phyloP scores from a whole-genome alignment of 2,113 vertebrate genomes.

The Platycercus adscitus region DNA sequence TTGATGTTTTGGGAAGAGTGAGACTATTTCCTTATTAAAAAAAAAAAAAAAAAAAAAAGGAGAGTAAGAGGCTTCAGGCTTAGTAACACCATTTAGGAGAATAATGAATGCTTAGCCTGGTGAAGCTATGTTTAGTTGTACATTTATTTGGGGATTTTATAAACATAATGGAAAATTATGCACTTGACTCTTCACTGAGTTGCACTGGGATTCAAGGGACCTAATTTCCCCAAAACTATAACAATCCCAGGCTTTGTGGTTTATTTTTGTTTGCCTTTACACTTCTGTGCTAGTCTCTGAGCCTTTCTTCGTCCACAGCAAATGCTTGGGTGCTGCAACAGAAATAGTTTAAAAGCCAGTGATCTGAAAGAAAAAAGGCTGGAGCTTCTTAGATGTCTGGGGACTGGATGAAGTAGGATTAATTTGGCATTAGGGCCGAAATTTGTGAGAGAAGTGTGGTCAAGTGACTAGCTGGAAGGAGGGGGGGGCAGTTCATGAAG shows the following conservation, averaged over 20 bases:
- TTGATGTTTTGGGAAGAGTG: not conserved
- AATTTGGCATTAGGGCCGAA: not conserved
- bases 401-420: not conserved
- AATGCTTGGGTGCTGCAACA: not conserved
- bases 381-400: not conserved
- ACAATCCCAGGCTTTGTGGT: not conserved
- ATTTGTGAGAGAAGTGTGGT: not conserved
- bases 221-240: not conserved
- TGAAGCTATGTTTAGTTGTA: not conserved
- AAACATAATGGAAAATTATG: constrained; percentile 5
- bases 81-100: not conserved
- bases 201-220: not conserved
- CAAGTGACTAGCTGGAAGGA: not conserved
- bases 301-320: not conserved
- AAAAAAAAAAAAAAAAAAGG: rapidly evolving
- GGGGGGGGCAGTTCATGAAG: not conserved
- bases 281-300: not conserved
- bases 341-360: not conserved
- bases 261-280: constrained; percentile 18
- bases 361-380: not conserved
- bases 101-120: not conserved
- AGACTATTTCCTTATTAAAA: not conserved
- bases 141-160: constrained; percentile 18
- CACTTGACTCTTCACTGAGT: not conserved
- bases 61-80: not conserved